Percentiles rank a stretch among this genome's conserved stretches.
phyloP scores from a whole-genome alignment of 1,140 invertebrate species.

The Cepaea nemoralis region DNA sequence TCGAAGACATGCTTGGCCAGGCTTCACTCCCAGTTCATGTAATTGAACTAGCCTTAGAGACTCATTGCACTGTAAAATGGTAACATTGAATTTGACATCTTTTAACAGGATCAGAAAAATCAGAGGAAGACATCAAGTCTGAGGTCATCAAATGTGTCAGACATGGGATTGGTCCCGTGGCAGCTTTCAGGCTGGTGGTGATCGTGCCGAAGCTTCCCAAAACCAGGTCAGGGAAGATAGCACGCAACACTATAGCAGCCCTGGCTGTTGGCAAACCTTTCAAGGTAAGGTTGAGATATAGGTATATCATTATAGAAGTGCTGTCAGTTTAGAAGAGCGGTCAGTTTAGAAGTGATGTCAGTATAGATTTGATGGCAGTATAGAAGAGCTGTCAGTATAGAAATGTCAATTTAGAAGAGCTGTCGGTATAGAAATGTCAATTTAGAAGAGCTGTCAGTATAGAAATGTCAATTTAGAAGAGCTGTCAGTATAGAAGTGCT shows the following conservation, averaged over 20 bases:
- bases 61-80: too few species aligned
- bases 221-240: constrained; percentile 84
- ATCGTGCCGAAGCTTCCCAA: constrained; percentile 84
- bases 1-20: too few species aligned
- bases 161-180: constrained; percentile 88
- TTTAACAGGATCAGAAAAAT: constrained; percentile 51
- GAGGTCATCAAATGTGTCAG: constrained; percentile 76
- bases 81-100: too few species aligned
- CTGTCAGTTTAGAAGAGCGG: too few species aligned
- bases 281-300: constrained; percentile 74
- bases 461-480: too few species aligned
- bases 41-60: too few species aligned
- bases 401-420: neutral
- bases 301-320: neutral
- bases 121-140: constrained; percentile 65
- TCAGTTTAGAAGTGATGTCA: neutral
- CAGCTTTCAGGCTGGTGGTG: constrained; percentile 84
- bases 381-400: neutral
- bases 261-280: constrained; percentile 84
- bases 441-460: neutral
- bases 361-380: neutral
- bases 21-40: too few species aligned
- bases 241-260: constrained; percentile 87
- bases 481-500: too few species aligned
- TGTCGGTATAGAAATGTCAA: neutral